Conservation (phyloP, 30 jellyfish, hydroid and myxozoan species). For the Calvadosia cruxmelitensis region DNA sequence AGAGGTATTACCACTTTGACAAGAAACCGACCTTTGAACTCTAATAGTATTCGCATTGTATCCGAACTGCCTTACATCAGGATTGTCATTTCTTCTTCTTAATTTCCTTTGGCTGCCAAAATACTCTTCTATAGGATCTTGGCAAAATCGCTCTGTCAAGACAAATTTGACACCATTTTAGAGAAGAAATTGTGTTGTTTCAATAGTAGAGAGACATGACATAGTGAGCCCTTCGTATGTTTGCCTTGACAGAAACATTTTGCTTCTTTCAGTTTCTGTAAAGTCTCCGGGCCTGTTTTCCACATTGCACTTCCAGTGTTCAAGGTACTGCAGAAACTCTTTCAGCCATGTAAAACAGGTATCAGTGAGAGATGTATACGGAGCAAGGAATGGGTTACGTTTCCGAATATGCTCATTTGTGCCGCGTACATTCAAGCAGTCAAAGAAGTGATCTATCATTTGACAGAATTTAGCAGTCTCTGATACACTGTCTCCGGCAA, state of each 20-base stretch:
- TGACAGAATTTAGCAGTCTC: constrained; percentile 43
- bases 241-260: constrained; percentile 27
- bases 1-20: constrained; percentile 4
- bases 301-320: constrained; percentile 6
- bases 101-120: constrained; percentile 37
- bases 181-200: constrained; percentile 3
- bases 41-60: constrained; percentile 31
- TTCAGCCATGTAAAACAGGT: neutral
- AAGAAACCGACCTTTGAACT: constrained; percentile 12
- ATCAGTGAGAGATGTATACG: constrained; percentile 1
- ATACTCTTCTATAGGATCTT: constrained; percentile 39
- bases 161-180: constrained; percentile 11
- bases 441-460: constrained; percentile 38
- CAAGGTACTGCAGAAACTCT: neutral
- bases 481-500: constrained; percentile 38
- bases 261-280: constrained; percentile 5
- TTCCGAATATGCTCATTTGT: constrained; percentile 4
- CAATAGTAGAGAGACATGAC: constrained; percentile 13
- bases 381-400: constrained; percentile 4
- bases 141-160: constrained; percentile 20
- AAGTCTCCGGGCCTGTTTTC: constrained; percentile 1
- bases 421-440: constrained; percentile 12
- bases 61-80: constrained; percentile 37
- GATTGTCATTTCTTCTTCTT: constrained; percentile 41
- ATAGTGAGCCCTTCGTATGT: constrained; percentile 23